A percentile compares a stretch with the other conserved stretches of the same genome.
phyloP scores from a whole-genome alignment of 2,888 invertebrate species.

The Hemaris fuciformis region DNA sequence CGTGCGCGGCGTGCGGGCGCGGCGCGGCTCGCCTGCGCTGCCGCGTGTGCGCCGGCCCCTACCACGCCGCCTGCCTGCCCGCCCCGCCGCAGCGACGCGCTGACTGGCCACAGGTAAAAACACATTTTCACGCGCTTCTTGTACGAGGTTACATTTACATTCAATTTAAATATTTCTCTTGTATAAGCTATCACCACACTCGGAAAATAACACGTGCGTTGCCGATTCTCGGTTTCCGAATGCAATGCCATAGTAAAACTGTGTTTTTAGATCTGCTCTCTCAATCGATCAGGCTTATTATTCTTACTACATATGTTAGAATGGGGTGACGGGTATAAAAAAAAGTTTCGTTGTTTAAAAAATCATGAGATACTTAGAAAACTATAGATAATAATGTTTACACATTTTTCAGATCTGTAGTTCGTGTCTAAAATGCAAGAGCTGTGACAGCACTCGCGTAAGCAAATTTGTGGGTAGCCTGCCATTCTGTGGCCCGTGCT shows the following conservation, averaged over 20 bases:
- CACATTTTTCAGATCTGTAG: conserved; percentile 81
- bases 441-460: conserved; percentile 90
- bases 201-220: too few species aligned
- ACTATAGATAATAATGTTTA: background rate
- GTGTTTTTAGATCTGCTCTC: too few species aligned
- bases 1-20: conserved; percentile 87
- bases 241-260: too few species aligned
- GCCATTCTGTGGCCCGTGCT: conserved; percentile 93
- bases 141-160: too few species aligned
- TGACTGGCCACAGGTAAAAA: conserved; percentile 70
- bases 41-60: conserved; percentile 87
- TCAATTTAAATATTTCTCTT: too few species aligned
- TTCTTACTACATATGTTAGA: too few species aligned
- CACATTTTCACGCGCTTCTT: too few species aligned
- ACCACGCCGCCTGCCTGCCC: conserved; percentile 90
- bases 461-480: conserved; percentile 91
- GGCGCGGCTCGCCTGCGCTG: conserved; percentile 82
- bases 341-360: background rate
- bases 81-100: conserved; percentile 78
- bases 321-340: too few species aligned
- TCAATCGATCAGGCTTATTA: too few species aligned
- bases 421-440: conserved; percentile 92
- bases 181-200: too few species aligned
- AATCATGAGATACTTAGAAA: background rate
- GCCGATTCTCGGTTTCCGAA: too few species aligned